A percentile compares a stretch with the other conserved stretches of the same genome.
Conservation (phyloP, 1,140 invertebrate species). For the Lepeophtheirus salmonis region DNA sequence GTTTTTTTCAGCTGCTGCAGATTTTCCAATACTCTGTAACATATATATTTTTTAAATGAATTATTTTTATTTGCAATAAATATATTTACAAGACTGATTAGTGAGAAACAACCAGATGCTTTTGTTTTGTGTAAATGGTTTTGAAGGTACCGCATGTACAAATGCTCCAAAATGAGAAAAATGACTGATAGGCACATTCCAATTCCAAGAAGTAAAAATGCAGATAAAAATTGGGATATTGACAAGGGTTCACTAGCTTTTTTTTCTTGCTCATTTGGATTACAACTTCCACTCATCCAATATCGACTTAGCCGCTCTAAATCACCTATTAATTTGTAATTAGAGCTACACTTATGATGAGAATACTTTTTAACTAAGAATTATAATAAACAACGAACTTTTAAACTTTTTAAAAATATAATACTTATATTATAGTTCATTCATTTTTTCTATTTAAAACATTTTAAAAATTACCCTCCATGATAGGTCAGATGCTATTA, state of each 20-base stretch:
- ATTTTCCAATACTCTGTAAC: no score
- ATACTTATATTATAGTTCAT: not conserved
- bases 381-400: not conserved
- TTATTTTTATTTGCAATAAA: not conserved
- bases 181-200: slow-evolving; percentile 62
- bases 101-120: slow-evolving; percentile 13
- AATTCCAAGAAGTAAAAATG: slow-evolving; percentile 79
- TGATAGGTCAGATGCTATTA: not conserved
- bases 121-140: slow-evolving; percentile 18
- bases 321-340: slow-evolving; percentile 42
- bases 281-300: slow-evolving; percentile 94
- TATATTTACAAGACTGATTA: slow-evolving; percentile 18
- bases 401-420: not conserved
- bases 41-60: no score
- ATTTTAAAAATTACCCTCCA: not conserved
- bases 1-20: no score
- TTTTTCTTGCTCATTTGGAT: slow-evolving; percentile 49
- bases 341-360: not conserved
- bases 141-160: slow-evolving; percentile 49
- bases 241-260: slow-evolving; percentile 57
- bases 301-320: slow-evolving; percentile 78
- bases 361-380: not conserved
- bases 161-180: slow-evolving; percentile 67
- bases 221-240: slow-evolving; percentile 88
- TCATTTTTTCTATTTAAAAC: not conserved